phyloP scores from a whole-genome alignment of 2,797 vertebrate species.

The Hozukius guyotensis region DNA sequence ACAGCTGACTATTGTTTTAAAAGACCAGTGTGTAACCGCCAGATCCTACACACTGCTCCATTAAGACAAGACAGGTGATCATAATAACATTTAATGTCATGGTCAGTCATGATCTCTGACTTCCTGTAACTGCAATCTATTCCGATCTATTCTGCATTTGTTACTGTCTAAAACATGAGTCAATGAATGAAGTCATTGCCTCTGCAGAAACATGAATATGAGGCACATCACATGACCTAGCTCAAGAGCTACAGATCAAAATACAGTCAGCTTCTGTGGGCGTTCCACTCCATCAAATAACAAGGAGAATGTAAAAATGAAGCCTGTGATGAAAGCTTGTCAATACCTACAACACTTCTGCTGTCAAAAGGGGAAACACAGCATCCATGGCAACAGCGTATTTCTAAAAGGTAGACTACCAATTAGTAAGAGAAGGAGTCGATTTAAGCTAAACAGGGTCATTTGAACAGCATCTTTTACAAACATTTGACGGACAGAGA shows the following conservation, averaged over 20 bases:
- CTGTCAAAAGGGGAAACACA: not conserved
- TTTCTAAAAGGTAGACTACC: not conserved
- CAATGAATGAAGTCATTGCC: not conserved
- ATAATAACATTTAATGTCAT: not conserved
- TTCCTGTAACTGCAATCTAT: not conserved
- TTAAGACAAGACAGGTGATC: not conserved
- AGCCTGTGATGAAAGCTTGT: not conserved
- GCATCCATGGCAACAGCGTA: not conserved
- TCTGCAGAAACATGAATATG: conserved; percentile 2
- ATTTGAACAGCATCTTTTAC: not conserved
- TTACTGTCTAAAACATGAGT: not conserved
- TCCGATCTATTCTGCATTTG: not conserved
- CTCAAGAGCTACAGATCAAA: conserved; percentile 16
- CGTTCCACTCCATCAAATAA: not conserved
- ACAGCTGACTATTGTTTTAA: not conserved
- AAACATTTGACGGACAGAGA: not conserved
- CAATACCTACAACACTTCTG: not conserved
- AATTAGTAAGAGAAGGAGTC: not conserved
- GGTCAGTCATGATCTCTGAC: not conserved
- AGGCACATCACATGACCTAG: not conserved
- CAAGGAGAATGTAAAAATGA: not conserved
- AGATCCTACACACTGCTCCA: not conserved
- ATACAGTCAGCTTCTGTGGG: not conserved
- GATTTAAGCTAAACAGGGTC: not conserved
- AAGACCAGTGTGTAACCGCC: too few species aligned